Conservation (phyloP, 2,797 vertebrate genomes). For the Iguana delicatissima region DNA sequence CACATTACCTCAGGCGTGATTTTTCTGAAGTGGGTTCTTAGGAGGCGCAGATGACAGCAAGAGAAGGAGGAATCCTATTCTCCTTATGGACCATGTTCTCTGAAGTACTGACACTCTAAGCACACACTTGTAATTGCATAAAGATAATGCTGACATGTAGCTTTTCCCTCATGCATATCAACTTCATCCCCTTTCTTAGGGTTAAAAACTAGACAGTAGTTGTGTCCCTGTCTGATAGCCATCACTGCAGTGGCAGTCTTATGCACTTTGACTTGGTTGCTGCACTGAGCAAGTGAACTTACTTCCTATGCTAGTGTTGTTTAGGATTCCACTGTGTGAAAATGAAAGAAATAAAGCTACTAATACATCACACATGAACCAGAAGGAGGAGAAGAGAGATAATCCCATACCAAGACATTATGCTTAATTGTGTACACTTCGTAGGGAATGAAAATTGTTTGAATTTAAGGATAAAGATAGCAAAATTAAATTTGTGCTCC, state of each 20-base stretch:
- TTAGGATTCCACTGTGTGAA: background rate
- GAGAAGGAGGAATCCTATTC: too few species aligned
- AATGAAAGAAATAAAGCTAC: background rate
- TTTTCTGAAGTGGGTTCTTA: background rate
- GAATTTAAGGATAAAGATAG: conserved; percentile 68
- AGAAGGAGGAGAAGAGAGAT: background rate
- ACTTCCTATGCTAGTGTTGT: background rate
- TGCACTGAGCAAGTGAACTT: background rate
- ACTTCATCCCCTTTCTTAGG: too few species aligned
- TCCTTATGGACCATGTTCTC: background rate
- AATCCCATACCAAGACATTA: accelerated
- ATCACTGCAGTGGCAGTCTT: background rate
- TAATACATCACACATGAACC: background rate
- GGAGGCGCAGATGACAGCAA: background rate
- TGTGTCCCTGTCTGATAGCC: background rate
- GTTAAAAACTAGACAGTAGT: too few species aligned
- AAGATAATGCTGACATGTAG: too few species aligned
- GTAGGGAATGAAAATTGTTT: conserved; percentile 47
- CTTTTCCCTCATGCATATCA: too few species aligned
- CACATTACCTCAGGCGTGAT: background rate
- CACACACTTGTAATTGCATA: background rate
- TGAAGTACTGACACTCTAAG: background rate
- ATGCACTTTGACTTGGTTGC: too few species aligned
- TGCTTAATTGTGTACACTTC: conserved; percentile 5
- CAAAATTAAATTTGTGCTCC: conserved; percentile 68